Base-by-base conservation (phyloP, 2,113 vertebrate genomes). In the Periophthalmodon schlosseri region DNA sequence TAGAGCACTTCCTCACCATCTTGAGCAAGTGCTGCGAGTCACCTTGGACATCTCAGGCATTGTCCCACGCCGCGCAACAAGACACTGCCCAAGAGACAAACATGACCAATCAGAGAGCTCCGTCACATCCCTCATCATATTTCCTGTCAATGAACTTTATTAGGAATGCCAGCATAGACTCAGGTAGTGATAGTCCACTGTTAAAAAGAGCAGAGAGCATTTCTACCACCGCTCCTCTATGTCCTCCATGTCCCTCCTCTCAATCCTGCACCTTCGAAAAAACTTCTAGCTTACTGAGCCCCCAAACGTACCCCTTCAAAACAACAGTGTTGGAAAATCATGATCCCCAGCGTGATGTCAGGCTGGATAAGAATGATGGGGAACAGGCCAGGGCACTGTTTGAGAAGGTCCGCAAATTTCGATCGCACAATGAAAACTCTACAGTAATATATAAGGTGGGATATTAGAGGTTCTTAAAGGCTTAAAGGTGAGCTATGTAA, bases 11-110 rank as follows among this genome's bases (percentile, higher is more conserved):
- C 80, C 79, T 95, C 47, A 78, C 92, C 73, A 92, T 95, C 73
- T 84, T 95, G 70, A 90, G 84, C 33, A 96, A 95, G 82, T 96
- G 95, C 69, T 94, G 93, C 7, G 95, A 96, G 83, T 95, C 94
- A 0, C 95, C 94, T 8, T 96, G 95, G 95, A 96, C 95, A 0
- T 94, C 94, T 52, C 94, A 93, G 54, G 92, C 93, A 0, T 86
- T 95, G 73, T 94, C 93, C 0, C 93, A 90, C 5, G 91, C 95
- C 0, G 94, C 91, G 13, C 89, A 74, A 68, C 90, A 94, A 79
- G 91, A 93, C 14, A 87, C 58, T 72, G 46, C 77, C 60, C 70
- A 70, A 6, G 60, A 57, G 24, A 69, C 61, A 11, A 84, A 49
- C 50, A 33, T 66, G 75, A 33, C 28, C 34, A 72, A 34, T 21